Evolutionary conservation across 2,888 invertebrate genomes (phyloP), one percentile per base, ranked within the genome.

Genomic region (Athripsodes cinereus): DNA sequence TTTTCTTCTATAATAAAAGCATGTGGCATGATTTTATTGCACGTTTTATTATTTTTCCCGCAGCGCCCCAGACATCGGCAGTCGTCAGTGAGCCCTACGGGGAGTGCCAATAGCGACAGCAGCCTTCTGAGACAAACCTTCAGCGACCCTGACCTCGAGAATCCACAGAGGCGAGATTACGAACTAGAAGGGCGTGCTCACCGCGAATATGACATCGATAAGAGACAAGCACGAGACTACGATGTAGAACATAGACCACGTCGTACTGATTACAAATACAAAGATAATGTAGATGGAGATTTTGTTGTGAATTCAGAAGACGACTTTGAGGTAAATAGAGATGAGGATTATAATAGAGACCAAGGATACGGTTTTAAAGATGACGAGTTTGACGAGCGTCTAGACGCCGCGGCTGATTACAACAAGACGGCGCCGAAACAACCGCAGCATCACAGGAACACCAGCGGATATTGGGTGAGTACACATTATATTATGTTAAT

Each of bases 391-490:
- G 40, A 31, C 19, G 51, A 56, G 44, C 22, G 50, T 22, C 52
- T 22, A 13, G 52, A 52, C n/a, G 55, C 34, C n/a, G 40, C 20
- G 20, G 22, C 22, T 11, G 53, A 46, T 20, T 53, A 20, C 18
- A 46, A 21, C 19, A 55, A 35, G 50, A 10, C 18, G 50, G 35
- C 22, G 16, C 35, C n/a, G 5, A 40, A 40, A 13, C 40, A 40
- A 40, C 22, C 22, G 21, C 53, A 44, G 51, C 50, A 48, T 21
- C 54, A 22, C 49, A 47, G 51, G 22, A 51, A 26, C 50, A 50
- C 55, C 40, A 47, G 31, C 44, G 57, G 52, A 49, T 57, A 52
- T 52, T 57, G 57, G 57, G 57, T 57, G 47, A 26, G 57, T 57
- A 26, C 26, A 6, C 5, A 26, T 3, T 26, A 26, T 10, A 26